Evolutionary conservation across 2,888 invertebrate species (phyloP).

Genomic region (Hetaerina titia): DNA sequence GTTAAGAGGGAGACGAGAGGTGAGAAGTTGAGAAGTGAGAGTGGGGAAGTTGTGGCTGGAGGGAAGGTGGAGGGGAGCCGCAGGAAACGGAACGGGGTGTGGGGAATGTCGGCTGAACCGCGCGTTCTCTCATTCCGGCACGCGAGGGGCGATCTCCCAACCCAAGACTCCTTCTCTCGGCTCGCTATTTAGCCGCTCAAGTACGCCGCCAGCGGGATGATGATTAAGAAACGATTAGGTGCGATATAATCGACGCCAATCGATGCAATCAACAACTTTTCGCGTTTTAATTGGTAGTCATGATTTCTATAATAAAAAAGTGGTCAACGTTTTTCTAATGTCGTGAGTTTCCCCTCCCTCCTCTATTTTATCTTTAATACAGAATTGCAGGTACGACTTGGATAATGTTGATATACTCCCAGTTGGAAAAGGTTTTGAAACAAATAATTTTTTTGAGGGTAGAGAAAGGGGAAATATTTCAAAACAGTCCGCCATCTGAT

Average conservation of each 20-base stretch:
- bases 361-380: no score
- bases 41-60: background rate
- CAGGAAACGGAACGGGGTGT: background rate
- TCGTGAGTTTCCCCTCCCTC: no score
- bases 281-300: background rate
- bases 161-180: background rate
- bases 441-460: background rate
- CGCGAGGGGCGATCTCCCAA: background rate
- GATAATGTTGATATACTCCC: background rate
- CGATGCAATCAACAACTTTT: background rate
- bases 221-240: slow-evolving; percentile 17
- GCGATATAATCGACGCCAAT: background rate
- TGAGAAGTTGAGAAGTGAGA: background rate
- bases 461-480: background rate
- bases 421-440: background rate
- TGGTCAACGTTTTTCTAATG: background rate
- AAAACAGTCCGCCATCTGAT: background rate
- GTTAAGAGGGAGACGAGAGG: background rate
- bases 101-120: background rate
- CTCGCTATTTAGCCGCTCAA: background rate
- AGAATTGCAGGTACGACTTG: background rate
- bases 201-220: background rate
- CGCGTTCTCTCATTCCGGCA: background rate
- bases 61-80: background rate
- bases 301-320: background rate